Percentiles rank a stretch among this genome's conserved stretches.
phyloP scores from a whole-genome alignment of 2,113 vertebrate genomes.

The Ranitomeya imitator region DNA sequence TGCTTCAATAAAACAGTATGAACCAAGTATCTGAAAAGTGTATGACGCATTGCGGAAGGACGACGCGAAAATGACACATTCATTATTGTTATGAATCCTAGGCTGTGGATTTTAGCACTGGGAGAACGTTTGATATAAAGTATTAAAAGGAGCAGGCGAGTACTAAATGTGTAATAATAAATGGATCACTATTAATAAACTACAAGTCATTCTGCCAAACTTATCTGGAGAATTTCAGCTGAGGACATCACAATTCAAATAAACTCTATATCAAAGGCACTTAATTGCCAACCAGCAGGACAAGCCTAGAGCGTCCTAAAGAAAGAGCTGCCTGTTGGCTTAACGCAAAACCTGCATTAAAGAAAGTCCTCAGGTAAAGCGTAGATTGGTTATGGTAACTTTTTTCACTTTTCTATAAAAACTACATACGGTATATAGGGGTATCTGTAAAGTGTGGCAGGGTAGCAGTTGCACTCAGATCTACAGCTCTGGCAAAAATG shows the following conservation, averaged over 20 bases:
- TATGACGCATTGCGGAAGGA: constrained; percentile 27
- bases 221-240: background rate
- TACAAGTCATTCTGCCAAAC: constrained; percentile 3
- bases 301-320: background rate
- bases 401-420: background rate
- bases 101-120: background rate
- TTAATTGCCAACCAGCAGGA: background rate
- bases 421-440: background rate
- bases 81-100: background rate
- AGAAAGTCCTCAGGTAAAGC: background rate
- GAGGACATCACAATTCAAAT: constrained; percentile 21
- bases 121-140: background rate
- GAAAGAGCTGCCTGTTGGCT: no score
- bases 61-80: background rate
- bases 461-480: no score
- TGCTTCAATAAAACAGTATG: constrained; percentile 13
- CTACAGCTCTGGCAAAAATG: no score
- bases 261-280: constrained; percentile 22
- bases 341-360: background rate
- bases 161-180: background rate
- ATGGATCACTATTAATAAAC: constrained; percentile 16
- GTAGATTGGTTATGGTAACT: no score
- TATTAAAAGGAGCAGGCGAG: background rate
- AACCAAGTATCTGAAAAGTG: background rate
- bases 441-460: background rate